Conservation (phyloP, 2,113 vertebrate species). For the Callionymus lyra region DNA sequence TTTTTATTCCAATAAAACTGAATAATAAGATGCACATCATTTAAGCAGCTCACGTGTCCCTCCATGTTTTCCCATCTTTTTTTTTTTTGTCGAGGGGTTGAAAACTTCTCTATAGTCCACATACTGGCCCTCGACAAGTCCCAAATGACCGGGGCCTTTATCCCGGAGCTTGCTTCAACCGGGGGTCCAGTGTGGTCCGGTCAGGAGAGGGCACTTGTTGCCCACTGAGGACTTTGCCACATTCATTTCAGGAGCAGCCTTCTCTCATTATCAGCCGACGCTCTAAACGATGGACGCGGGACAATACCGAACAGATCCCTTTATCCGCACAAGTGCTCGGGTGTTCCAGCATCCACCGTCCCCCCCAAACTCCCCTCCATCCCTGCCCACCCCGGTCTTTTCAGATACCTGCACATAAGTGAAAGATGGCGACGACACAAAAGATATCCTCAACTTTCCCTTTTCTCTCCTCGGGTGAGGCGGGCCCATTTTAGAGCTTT, state of each 20-base stretch:
- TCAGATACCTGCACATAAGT: slow-evolving; percentile 72
- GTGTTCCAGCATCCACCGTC: slow-evolving; percentile 47
- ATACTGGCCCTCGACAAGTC: slow-evolving; percentile 37
- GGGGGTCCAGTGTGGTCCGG: slow-evolving; percentile 54
- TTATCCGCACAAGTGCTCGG: slow-evolving; percentile 70
- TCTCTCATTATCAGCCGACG: slow-evolving; percentile 70
- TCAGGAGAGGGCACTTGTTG: slow-evolving; percentile 62
- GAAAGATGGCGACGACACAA: slow-evolving; percentile 65
- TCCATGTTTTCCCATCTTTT: too few species aligned
- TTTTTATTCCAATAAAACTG: too few species aligned
- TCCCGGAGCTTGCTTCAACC: slow-evolving; percentile 55
- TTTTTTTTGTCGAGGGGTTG: too few species aligned
- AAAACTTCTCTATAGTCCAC: slow-evolving; percentile 17
- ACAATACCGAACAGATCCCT: slow-evolving; percentile 67
- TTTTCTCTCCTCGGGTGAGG: slow-evolving; percentile 55
- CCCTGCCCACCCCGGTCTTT: slow-evolving; percentile 42
- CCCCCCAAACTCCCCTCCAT: slow-evolving; percentile 24
- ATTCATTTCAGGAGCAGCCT: slow-evolving; percentile 66
- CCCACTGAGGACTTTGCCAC: slow-evolving; percentile 61
- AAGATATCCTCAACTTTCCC: slow-evolving; percentile 70
- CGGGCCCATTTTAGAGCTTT: slow-evolving; percentile 65
- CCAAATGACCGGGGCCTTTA: slow-evolving; percentile 48
- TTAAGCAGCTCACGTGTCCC: not conserved
- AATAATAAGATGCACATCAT: too few species aligned
- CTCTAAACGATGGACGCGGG: slow-evolving; percentile 60